Evolutionary conservation across 2,797 vertebrate species (phyloP), one percentile per base, ranked within the genome.

Genomic region (Cirrhinus mrigala): DNA sequence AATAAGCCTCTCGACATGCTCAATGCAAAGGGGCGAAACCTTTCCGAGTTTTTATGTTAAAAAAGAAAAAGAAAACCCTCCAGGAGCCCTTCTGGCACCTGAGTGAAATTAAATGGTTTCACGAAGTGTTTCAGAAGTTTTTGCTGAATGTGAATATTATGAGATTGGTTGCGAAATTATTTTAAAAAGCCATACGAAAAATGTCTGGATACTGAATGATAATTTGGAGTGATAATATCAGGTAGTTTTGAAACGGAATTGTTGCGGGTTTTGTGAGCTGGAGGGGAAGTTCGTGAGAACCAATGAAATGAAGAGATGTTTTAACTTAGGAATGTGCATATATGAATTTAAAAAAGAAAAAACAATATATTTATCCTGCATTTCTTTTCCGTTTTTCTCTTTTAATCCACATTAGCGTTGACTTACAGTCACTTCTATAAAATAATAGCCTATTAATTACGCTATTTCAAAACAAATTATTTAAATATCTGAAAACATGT

Each of bases 1-100:
- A 92, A 87, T 92, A 89, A 91, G 71, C 82, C 86, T 90, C 83
- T 89, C 74, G 84, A 85, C 81, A 29, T 86, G 87, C 91, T 92
- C 89, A 89, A 89, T 89, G 87, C 84, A 85, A 84, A 85, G 76
- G 74, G 75, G 84, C 79, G 83, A 88, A 90, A 89, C 86, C 70
- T 86, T 88, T 89, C 60, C 44, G 82, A 85, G 70, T 88, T 85
- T 85, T 48, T 83, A 71, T 79, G 54, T 87, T 75, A 8, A 84
- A 75, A 81, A 78, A 54, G 50, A 40, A 46, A 52, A 44, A n/a
- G 15, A 48, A 79, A 56, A 9, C 14, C 46, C 74, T 33, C 27
- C 69, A 56, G 79, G 66, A 84, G 33, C 48, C 40, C 81, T 62
- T 33, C 68, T 56, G 58, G n/a, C 84, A 70, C 37, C 50, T 84